phyloP scores from a whole-genome alignment of 2,113 vertebrate genomes.

The Clupea harengus region DNA sequence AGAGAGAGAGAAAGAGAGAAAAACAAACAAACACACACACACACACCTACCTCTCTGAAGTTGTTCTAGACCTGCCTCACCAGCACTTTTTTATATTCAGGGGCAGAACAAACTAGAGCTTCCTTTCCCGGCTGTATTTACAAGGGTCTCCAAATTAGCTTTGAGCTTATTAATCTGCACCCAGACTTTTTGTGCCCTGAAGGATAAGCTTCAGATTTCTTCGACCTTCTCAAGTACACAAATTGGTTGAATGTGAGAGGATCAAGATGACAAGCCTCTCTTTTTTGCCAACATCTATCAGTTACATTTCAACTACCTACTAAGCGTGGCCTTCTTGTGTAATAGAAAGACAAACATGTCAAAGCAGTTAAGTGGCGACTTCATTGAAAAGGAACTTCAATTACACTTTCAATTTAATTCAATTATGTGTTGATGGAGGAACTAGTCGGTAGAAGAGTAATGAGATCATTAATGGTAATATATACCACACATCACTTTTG shows the following conservation, averaged over 20 bases:
- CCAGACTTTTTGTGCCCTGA: neutral
- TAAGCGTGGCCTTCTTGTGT: slow-evolving; percentile 51
- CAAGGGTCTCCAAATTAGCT: neutral
- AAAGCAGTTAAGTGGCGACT: slow-evolving; percentile 54
- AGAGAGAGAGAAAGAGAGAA: too few relatives aligned
- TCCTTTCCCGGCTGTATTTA: neutral
- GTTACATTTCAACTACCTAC: slow-evolving; percentile 40
- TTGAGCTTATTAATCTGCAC: neutral
- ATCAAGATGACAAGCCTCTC: neutral
- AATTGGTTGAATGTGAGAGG: slow-evolving; percentile 19
- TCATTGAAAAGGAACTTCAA: slow-evolving; percentile 67
- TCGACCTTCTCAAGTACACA: slow-evolving; percentile 35
- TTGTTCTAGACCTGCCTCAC: neutral
- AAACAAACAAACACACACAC: neutral
- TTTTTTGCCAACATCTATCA: slow-evolving; percentile 54
- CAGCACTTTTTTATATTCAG: neutral
- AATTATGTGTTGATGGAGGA: slow-evolving; percentile 64
- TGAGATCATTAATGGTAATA: slow-evolving; percentile 72
- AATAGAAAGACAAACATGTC: slow-evolving; percentile 47
- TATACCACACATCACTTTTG: slow-evolving; percentile 69
- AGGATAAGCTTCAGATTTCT: neutral
- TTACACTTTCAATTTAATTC: slow-evolving; percentile 61
- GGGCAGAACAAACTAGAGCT: neutral
- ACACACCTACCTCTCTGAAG: neutral
- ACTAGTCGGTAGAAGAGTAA: slow-evolving; percentile 64